These are phyloP conservation scores for Pachycephus smyrnensis DNA, from an alignment of 2,888 invertebrate species.

Conservation along the genomic window DNA sequence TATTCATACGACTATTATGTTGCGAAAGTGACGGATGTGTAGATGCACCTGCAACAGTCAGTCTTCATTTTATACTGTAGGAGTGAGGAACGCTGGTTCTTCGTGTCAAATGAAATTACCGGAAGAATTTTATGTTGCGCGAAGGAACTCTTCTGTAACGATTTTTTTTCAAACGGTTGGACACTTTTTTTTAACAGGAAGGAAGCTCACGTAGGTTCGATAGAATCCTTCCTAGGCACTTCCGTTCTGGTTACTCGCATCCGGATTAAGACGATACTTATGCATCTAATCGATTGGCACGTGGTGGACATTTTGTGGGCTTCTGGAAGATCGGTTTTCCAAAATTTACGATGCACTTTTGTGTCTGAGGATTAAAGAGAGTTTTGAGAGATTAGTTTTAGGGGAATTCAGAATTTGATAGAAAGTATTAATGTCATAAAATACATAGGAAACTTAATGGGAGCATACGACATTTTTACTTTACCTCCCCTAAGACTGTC, in stretches of 20 bases:
- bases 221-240: slow-evolving; percentile 38
- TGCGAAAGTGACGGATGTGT: neutral
- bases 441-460: neutral
- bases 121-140: slow-evolving; percentile 48
- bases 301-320: slow-evolving; percentile 3
- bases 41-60: neutral
- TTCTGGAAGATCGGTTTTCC: slow-evolving; percentile 10
- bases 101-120: slow-evolving; percentile 18
- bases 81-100: neutral
- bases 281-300: slow-evolving; percentile 8
- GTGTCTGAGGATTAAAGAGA: neutral
- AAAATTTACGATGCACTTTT: neutral
- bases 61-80: neutral
- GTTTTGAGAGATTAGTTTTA: neutral
- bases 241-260: slow-evolving; percentile 36
- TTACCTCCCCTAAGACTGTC: neutral
- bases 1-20: neutral
- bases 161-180: neutral
- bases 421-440: neutral
- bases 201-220: neutral
- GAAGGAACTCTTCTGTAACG: slow-evolving; percentile 26
- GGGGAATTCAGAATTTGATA: neutral
- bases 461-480: neutral
- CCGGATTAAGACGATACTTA: slow-evolving; percentile 36
- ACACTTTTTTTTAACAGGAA: slow-evolving; percentile 19